Conservation (phyloP, 2,113 vertebrate species). For the Microcebus tavaratra region DNA sequence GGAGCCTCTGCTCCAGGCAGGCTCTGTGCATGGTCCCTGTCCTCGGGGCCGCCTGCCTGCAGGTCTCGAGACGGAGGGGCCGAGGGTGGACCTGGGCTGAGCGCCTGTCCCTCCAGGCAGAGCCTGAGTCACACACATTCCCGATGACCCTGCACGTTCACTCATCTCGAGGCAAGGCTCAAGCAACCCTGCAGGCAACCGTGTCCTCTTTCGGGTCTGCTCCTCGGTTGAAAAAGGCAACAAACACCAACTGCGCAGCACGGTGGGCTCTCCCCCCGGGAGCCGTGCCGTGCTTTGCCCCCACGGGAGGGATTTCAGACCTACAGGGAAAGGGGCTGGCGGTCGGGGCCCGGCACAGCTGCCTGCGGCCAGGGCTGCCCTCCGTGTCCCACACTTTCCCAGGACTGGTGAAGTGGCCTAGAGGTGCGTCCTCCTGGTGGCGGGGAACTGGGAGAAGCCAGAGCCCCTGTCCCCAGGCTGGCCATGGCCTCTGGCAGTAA, state of each 20-base stretch:
- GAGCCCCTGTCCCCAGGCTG: background rate
- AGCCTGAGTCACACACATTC: rapidly evolving
- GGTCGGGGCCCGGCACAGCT: rapidly evolving
- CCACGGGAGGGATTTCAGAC: too few species aligned
- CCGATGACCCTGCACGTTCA: rapidly evolving
- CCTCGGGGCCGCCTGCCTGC: rapidly evolving
- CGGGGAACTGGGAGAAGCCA: background rate
- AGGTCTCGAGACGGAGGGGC: too few species aligned
- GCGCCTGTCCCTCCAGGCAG: background rate
- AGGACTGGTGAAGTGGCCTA: rapidly evolving
- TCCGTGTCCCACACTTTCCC: rapidly evolving
- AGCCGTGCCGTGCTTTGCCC: rapidly evolving
- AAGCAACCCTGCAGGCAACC: background rate
- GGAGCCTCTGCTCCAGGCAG: rapidly evolving
- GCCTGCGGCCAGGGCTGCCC: rapidly evolving
- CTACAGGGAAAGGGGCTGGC: rapidly evolving
- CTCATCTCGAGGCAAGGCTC: rapidly evolving
- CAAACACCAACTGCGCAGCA: rapidly evolving
- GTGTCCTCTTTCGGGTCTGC: too few species aligned
- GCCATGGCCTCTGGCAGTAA: rapidly evolving
- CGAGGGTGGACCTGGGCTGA: rapidly evolving
- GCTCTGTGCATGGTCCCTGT: background rate
- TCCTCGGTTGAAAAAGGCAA: background rate
- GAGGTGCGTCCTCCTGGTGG: too few species aligned
- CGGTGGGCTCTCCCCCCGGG: background rate